Conservation (phyloP, 1,140 invertebrate species). For the Polypedilum pembai region DNA sequence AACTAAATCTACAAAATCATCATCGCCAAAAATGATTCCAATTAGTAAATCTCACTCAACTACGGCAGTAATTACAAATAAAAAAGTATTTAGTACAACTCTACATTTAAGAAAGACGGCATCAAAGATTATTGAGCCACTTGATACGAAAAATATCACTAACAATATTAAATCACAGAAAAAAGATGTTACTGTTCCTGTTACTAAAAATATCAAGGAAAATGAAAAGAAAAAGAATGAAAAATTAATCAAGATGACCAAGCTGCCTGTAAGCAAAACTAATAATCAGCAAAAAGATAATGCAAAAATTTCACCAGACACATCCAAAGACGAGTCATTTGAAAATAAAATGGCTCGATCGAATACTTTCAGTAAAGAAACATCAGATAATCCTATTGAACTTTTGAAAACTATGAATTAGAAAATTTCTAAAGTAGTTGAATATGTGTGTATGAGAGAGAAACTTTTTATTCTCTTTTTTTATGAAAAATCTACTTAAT, state of each 20-base stretch:
- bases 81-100: constrained; percentile 25
- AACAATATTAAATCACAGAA: not conserved
- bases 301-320: constrained; percentile 39
- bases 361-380: constrained; percentile 43
- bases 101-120: constrained; percentile 23
- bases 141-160: not conserved
- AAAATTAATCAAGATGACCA: constrained; percentile 34
- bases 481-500: no score
- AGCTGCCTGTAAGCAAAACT: constrained; percentile 37
- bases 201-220: not conserved
- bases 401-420: constrained; percentile 43
- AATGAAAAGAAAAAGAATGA: constrained; percentile 35
- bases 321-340: constrained; percentile 34
- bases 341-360: constrained; percentile 42
- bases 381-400: constrained; percentile 36
- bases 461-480: no score
- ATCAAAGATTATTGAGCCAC: not conserved
- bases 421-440: not conserved
- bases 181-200: not conserved
- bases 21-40: not conserved
- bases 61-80: constrained; percentile 13
- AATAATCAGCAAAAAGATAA: constrained; percentile 36
- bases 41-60: constrained; percentile 29
- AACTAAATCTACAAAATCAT: constrained; percentile 20
- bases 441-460: no score